Evolutionary conservation across 2,113 vertebrate species (phyloP), one percentile per base, ranked within the genome.

Genomic region (Micromys minutus): DNA sequence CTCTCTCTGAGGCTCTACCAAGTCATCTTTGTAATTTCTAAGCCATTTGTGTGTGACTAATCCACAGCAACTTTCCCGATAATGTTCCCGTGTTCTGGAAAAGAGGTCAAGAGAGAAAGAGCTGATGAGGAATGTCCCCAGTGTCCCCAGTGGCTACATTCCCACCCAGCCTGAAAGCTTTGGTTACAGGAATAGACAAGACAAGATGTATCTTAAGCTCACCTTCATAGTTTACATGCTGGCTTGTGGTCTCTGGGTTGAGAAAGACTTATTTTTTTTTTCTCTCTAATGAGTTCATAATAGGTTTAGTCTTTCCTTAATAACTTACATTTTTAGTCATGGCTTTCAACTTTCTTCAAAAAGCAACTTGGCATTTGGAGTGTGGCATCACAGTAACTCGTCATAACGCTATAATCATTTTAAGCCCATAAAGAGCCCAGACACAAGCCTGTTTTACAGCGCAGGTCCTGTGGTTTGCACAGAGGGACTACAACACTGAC

Each of bases 321-420:
- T 63, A 67, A 52, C 67, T 76, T 92, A 39, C 7, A 26, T 65
- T 76, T 89, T 84, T 88, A 52, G 39, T 76, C 42, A 42, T 4
- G 2, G 36, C 50, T 95, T 94, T 67, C 45, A 84, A 47, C 65
- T 95, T 63, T 84, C 36, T 95, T 93, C 31, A 81, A 61, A 94
- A 92, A 85, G n/a, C 36, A 69, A 79, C 72, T 72, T 90, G 61
- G 19, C 72, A 47, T 95, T 94, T 85, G 31, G 84, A n/a, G 94
- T 84, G 31, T 95, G 84, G 63, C 12, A 10, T 76, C n/a, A 65
- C 57, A 61, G 19, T 31, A 57, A 65, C 83, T 77, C 52, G 55
- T 80, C 13, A 16, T 74, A 57, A 45, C 57, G 92, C 77, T 91
- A 1, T 93, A 34, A 81, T n/a, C n/a, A n/a, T 96, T 81, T 90